Evolutionary conservation across 2,113 vertebrate genomes (phyloP).

Genomic region (Rhinoptilus africanus): DNA sequence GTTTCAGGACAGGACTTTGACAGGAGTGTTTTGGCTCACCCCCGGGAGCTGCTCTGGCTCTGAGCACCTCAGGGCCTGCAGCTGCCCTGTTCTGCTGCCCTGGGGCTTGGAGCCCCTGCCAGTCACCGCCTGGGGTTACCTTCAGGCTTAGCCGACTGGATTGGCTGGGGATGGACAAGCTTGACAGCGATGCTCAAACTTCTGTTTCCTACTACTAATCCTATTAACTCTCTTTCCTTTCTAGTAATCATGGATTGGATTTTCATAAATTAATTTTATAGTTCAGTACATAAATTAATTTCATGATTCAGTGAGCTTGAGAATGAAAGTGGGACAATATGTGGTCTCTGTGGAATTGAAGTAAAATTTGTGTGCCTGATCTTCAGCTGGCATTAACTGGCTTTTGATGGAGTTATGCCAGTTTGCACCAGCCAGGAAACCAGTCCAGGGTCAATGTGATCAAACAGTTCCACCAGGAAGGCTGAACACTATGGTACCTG

Average conservation of each 20-base stretch:
- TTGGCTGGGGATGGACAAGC: neutral
- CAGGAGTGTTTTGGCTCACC: neutral
- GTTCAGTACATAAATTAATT: constrained; percentile 65
- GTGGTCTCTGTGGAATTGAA: constrained; percentile 19
- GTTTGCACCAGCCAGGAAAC: neutral
- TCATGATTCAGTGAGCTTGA: constrained; percentile 46
- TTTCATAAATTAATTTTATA: constrained; percentile 68
- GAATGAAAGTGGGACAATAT: constrained; percentile 40
- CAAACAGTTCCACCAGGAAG: neutral
- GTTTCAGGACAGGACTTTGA: neutral
- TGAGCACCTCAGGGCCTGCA: neutral
- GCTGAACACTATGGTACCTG: neutral
- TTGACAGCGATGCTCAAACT: constrained; percentile 10
- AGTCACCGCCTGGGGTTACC: neutral
- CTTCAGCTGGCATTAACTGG: constrained; percentile 4
- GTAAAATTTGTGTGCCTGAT: constrained; percentile 18
- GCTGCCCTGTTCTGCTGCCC: neutral
- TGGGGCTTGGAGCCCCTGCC: neutral
- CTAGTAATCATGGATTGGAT: constrained; percentile 43
- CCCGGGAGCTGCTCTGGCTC: neutral
- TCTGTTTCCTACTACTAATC: constrained; percentile 51
- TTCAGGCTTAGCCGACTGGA: neutral
- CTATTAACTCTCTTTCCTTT: constrained; percentile 50
- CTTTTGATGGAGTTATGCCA: neutral
- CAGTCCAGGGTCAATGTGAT: neutral